A percentile compares a stretch with the other conserved stretches of the same genome.
phyloP scores from a whole-genome alignment of 2,797 vertebrate species.

The Enteromius trimaculatus region DNA sequence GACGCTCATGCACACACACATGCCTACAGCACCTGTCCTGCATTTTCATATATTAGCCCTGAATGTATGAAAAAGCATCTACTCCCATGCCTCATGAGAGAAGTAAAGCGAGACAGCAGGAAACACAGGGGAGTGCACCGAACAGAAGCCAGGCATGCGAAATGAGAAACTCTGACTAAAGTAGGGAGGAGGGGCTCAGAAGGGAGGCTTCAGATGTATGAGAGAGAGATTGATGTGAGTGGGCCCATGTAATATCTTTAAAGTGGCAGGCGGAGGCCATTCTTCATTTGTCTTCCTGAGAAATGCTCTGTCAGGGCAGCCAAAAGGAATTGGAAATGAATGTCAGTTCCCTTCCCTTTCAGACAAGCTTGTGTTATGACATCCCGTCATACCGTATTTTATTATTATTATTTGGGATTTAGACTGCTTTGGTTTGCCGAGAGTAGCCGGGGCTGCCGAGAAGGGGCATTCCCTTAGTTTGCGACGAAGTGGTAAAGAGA shows the following conservation, averaged over 20 bases:
- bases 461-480: constrained; percentile 30
- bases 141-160: constrained; percentile 47
- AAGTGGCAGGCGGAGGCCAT: constrained; percentile 73
- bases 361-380: constrained; percentile 62
- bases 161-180: constrained; percentile 58
- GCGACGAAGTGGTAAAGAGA: background rate
- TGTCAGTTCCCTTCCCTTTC: constrained; percentile 64
- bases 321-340: constrained; percentile 74
- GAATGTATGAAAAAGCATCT: constrained; percentile 23
- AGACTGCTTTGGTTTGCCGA: constrained; percentile 58
- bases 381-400: constrained; percentile 61
- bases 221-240: constrained; percentile 68
- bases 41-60: constrained; percentile 18
- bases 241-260: constrained; percentile 74
- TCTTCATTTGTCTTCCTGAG: constrained; percentile 72
- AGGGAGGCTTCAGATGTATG: constrained; percentile 52
- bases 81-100: constrained; percentile 16
- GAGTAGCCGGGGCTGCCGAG: constrained; percentile 11
- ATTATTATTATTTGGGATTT: constrained; percentile 65
- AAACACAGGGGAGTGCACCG: constrained; percentile 45
- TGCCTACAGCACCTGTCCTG: constrained; percentile 4
- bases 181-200: constrained; percentile 46
- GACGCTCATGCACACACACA: background rate
- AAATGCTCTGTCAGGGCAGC: constrained; percentile 69
- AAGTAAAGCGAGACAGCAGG: constrained; percentile 17